phyloP scores from a whole-genome alignment of 2,888 invertebrate species.

The Anticlea derivata region DNA sequence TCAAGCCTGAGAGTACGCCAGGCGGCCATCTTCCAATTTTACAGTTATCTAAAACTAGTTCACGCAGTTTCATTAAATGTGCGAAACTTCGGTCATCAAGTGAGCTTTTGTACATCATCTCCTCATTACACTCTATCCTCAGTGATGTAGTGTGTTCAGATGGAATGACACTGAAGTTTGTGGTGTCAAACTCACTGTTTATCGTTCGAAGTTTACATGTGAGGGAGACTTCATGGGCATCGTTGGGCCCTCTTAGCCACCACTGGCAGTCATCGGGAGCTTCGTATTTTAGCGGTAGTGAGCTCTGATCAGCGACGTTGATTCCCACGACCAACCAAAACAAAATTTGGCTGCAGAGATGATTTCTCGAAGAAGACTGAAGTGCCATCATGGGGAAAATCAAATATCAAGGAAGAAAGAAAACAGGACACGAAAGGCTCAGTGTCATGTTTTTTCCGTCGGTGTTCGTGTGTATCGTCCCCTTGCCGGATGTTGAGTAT shows the following conservation, averaged over 20 bases:
- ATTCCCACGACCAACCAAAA: slow-evolving; percentile 74
- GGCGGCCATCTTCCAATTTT: slow-evolving; percentile 93
- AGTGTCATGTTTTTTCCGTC: slow-evolving; percentile 83
- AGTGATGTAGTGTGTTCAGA: slow-evolving; percentile 92
- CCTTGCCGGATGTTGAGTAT: slow-evolving; percentile 77
- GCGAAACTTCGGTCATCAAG: slow-evolving; percentile 90
- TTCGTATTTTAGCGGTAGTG: slow-evolving; percentile 86
- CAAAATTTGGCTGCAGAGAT: slow-evolving; percentile 65
- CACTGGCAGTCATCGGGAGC: slow-evolving; percentile 94
- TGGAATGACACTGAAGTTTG: slow-evolving; percentile 94
- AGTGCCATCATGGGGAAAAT: slow-evolving; percentile 75
- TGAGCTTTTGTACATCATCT: slow-evolving; percentile 91
- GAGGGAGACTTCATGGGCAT: slow-evolving; percentile 88
- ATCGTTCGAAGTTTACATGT: slow-evolving; percentile 92
- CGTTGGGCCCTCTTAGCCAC: slow-evolving; percentile 86
- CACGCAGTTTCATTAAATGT: slow-evolving; percentile 91
- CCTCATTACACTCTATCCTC: slow-evolving; percentile 91
- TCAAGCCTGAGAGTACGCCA: slow-evolving; percentile 90
- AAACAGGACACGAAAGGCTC: slow-evolving; percentile 76
- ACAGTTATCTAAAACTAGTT: slow-evolving; percentile 93
- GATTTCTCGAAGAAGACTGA: slow-evolving; percentile 60
- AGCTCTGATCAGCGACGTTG: slow-evolving; percentile 77
- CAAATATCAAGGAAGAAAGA: slow-evolving; percentile 79
- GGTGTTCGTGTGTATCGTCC: slow-evolving; percentile 74
- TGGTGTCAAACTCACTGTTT: slow-evolving; percentile 94